Percentiles rank a stretch among this genome's conserved stretches.
These are phyloP conservation scores for Belgica antarctica DNA, from an alignment of 2,888 invertebrate species.

Conservation along the genomic window DNA sequence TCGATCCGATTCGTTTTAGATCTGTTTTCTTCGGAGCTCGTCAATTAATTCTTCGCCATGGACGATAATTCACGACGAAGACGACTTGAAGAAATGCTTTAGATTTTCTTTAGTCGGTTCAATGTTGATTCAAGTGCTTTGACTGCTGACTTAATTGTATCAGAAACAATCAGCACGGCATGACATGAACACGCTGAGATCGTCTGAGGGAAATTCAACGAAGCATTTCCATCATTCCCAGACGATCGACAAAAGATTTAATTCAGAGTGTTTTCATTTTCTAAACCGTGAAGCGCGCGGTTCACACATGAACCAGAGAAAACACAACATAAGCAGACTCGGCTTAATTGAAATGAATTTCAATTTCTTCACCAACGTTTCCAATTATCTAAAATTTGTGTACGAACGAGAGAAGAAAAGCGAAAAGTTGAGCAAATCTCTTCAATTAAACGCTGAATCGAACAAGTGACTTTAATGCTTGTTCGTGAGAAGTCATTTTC, in stretches of 20 bases:
- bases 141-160: background rate
- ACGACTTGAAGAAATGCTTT: too few species aligned
- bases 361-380: background rate
- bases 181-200: background rate
- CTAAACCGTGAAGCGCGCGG: constrained; percentile 23
- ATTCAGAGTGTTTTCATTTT: constrained; percentile 42
- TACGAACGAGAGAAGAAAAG: constrained; percentile 3
- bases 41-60: background rate
- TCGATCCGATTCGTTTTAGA: background rate
- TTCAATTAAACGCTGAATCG: too few species aligned
- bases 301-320: constrained; percentile 15
- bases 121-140: background rate
- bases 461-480: constrained; percentile 26
- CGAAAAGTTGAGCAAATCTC: background rate
- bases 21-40: background rate
- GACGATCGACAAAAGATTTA: constrained; percentile 25
- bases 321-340: constrained; percentile 7
- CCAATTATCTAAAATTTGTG: constrained; percentile 3
- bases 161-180: background rate
- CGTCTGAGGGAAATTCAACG: constrained; percentile 2
- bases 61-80: too few species aligned
- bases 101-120: background rate
- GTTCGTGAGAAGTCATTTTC: background rate
- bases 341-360: constrained; percentile 27
- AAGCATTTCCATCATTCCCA: constrained; percentile 27